Evolutionary conservation across 1,140 invertebrate species (phyloP).

Genomic region (Ceratoteleas bidentatus): DNA sequence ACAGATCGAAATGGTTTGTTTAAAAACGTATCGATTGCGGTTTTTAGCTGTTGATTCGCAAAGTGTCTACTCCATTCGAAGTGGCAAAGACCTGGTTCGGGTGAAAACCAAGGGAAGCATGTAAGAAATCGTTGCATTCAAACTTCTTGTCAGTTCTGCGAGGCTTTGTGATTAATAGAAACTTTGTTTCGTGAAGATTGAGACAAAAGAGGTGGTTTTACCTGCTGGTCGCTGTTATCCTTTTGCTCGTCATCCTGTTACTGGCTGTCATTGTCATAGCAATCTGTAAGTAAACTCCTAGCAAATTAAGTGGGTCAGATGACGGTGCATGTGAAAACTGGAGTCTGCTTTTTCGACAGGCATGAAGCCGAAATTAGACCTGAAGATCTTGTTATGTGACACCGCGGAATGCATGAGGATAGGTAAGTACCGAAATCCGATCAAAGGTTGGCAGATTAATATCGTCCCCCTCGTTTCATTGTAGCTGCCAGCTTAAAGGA

Average conservation of each 20-base stretch:
- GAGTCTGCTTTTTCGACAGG: no score
- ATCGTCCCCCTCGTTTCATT: no score
- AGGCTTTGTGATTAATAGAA: slow-evolving; percentile 13
- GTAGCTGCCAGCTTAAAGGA: no score
- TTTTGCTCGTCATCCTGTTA: slow-evolving; percentile 51
- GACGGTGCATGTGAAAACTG: no score
- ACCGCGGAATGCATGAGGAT: no score
- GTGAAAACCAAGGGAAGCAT: slow-evolving; percentile 73
- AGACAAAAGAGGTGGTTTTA: slow-evolving; percentile 57
- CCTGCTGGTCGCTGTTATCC: slow-evolving; percentile 47
- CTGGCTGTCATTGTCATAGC: slow-evolving; percentile 45
- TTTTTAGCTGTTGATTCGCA: slow-evolving; percentile 61
- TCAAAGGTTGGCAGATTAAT: no score
- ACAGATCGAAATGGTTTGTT: neutral
- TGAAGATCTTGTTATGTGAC: no score
- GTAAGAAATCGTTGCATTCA: slow-evolving; percentile 63
- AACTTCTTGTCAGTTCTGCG: neutral
- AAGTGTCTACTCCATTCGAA: slow-evolving; percentile 73
- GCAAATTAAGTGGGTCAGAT: no score
- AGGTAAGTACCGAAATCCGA: no score
- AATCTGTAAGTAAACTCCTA: no score
- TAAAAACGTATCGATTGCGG: neutral
- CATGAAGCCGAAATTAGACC: no score
- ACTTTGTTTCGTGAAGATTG: slow-evolving; percentile 44
- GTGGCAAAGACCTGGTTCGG: slow-evolving; percentile 70